Base-by-base conservation (phyloP, 2,888 invertebrate species). In the Drosophila seclusa region DNA sequence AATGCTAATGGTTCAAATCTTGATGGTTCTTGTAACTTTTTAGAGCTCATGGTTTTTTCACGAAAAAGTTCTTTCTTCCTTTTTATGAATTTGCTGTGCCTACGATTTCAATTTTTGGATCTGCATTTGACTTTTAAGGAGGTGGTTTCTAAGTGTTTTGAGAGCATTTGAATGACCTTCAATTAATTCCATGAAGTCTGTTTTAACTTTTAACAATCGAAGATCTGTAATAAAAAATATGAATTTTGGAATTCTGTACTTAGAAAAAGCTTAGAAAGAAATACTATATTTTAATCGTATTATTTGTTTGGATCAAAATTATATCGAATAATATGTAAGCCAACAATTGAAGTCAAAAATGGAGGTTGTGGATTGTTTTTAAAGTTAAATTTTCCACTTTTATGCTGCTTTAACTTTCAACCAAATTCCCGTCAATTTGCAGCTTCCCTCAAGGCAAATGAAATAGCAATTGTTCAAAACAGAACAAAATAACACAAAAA, bases 381-480 rank as follows among this genome's bases (percentile, higher is more conserved):
- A 16, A 6, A 11, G 18, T 36, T 34, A 18, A 11, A 2, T 24
- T 53, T 0, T 13, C 2, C 1, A 57, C 18, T 10, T 34, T 8
- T 8, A 34, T 34, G n/a, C 16, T 21, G n/a, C 32, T 18, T n/a
- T 8, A 42, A 40, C 16, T 27, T 38, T 58, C 5, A 4, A 8
- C 1, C 5, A 32, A 21, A 49, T 75, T 45, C 54, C 18, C 29
- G 18, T 10, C 11, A 49, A 27, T 74, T 59, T 29, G 21, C 31
- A 45, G 62, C 42, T 49, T 54, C 21, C 32, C 60, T 82, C 87
- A 83, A 83, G 83, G 87, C 71, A 64, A 70, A 24, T 38, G 34
- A 21, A 63, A 60, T 66, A 49, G 67, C 52, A 73, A 80, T 76
- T 87, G 76, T 40, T 55, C 38, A 54, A 58, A 65, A 45, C 42